A percentile compares a stretch with the other conserved stretches of the same genome.
These are phyloP conservation scores for Hydrozoanthus tunicans DNA, from an alignment of 64 coral and sea anemone species.

Conservation along the genomic window DNA sequence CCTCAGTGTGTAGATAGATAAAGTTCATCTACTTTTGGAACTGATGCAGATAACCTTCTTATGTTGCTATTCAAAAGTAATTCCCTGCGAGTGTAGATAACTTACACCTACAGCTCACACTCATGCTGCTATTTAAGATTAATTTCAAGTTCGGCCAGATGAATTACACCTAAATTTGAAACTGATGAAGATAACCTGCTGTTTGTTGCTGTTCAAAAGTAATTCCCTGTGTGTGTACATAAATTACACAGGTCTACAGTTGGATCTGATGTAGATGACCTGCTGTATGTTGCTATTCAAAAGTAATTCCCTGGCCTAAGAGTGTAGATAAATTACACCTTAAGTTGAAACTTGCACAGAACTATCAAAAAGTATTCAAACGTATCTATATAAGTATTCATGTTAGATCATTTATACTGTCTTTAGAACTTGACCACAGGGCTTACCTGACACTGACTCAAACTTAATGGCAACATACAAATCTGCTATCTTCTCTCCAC, in stretches of 20 bases:
- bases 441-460: slow-evolving; percentile 74
- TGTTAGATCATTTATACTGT: no score
- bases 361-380: neutral
- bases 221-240: no score
- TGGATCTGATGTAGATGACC: slow-evolving; percentile 71
- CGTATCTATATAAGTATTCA: no score
- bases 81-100: neutral
- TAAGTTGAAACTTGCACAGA: slow-evolving; percentile 12
- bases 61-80: slow-evolving; percentile 2
- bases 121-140: no score
- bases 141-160: no score
- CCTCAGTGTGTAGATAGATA: neutral
- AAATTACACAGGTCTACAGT: slow-evolving; percentile 45
- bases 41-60: no score
- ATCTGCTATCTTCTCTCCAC: slow-evolving; percentile 56
- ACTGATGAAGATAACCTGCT: no score
- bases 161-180: no score
- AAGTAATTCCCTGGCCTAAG: neutral
- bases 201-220: no score
- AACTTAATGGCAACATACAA: slow-evolving; percentile 68
- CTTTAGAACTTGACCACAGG: no score
- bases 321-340: neutral
- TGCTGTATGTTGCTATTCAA: slow-evolving; percentile 77
- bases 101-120: neutral
- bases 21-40: neutral